Percentiles rank a stretch among this genome's conserved stretches.
Evolutionary conservation across 1,140 invertebrate genomes (phyloP).

Genomic region (Calephelis nemesis): DNA sequence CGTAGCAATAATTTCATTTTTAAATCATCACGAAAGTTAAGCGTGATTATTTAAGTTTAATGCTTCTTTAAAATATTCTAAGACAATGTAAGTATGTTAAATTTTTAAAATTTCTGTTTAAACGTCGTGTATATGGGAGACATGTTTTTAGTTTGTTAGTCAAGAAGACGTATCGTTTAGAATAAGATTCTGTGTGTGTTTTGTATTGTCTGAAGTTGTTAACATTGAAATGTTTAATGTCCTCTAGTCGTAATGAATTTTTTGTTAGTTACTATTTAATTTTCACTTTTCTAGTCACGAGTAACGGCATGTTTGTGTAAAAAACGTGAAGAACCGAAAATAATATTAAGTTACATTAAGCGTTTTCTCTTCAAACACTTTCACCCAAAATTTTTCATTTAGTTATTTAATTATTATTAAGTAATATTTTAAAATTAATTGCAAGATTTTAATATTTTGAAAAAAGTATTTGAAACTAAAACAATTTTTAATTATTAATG

Average conservation of each 20-base stretch:
- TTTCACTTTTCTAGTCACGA: slow-evolving; percentile 71
- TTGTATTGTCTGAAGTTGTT: slow-evolving; percentile 38
- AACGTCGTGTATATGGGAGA: background rate
- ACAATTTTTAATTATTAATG: too few relatives aligned
- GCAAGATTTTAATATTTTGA: too few relatives aligned
- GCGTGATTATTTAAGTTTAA: too few relatives aligned
- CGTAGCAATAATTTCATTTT: too few relatives aligned
- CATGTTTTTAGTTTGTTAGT: slow-evolving; percentile 17
- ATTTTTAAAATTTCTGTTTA: background rate
- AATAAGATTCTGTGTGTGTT: slow-evolving; percentile 34
- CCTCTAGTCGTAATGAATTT: slow-evolving; percentile 57
- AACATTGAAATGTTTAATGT: slow-evolving; percentile 60
- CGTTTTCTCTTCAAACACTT: background rate
- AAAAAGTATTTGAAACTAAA: too few relatives aligned
- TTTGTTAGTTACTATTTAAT: slow-evolving; percentile 54
- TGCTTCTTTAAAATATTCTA: too few relatives aligned
- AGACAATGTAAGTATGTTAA: too few relatives aligned
- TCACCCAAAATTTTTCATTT: too few relatives aligned
- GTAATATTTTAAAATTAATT: too few relatives aligned
- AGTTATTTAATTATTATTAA: too few relatives aligned
- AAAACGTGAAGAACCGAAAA: slow-evolving; percentile 37
- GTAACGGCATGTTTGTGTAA: slow-evolving; percentile 59
- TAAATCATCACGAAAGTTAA: too few relatives aligned
- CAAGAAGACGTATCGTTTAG: slow-evolving; percentile 29
- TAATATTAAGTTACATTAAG: background rate